phyloP scores from a whole-genome alignment of 64 coral and sea anemone genomes.

The Pocillopora damicornis region DNA sequence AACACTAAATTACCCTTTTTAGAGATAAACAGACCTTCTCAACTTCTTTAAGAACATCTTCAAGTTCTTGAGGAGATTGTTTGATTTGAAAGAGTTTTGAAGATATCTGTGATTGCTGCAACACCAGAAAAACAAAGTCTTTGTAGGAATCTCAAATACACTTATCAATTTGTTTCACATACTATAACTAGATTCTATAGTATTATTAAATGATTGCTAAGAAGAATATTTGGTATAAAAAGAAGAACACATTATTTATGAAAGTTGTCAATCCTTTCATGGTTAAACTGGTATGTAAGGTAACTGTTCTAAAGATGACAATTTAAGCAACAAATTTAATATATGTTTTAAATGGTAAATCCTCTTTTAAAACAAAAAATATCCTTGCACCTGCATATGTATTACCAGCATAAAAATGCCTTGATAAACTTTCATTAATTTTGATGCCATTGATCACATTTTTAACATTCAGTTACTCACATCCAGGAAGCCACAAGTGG shows the following conservation, averaged over 20 bases:
- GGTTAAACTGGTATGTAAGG: background rate
- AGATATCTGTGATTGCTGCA: constrained; percentile 82
- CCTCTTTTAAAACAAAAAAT: too few species aligned
- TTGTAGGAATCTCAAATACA: too few species aligned
- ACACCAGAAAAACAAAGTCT: background rate
- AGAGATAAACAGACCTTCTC: constrained; percentile 45
- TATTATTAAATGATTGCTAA: too few species aligned
- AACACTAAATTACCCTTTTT: too few species aligned
- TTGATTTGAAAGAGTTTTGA: constrained; percentile 91
- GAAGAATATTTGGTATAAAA: background rate
- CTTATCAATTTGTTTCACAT: too few species aligned
- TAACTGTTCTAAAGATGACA: background rate
- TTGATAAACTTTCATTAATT: too few species aligned
- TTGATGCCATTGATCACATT: background rate
- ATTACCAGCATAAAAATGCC: too few species aligned
- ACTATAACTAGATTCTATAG: too few species aligned
- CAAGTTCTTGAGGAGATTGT: constrained; percentile 75
- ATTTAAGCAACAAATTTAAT: background rate
- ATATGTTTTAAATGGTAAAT: background rate
- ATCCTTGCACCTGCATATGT: too few species aligned
- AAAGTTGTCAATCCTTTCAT: background rate
- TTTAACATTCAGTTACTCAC: constrained; percentile 37
- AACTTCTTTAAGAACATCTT: constrained; percentile 77
- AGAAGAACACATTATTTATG: background rate
- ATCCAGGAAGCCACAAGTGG: constrained; percentile 92